Evolutionary conservation across 1,140 invertebrate genomes (phyloP).

Genomic region (Hycleus phaleratus): DNA sequence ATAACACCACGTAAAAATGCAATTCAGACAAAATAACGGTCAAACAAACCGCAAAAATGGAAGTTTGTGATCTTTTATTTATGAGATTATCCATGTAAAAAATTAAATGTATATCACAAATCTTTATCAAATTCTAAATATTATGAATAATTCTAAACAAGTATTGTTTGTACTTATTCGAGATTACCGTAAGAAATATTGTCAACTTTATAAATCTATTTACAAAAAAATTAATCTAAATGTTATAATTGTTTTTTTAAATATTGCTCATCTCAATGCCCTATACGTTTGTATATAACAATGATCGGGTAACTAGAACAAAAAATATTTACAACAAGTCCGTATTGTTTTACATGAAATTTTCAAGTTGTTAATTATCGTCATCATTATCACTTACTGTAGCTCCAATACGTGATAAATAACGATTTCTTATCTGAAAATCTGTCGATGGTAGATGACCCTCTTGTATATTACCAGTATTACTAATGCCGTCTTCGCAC

Average conservation of each 20-base stretch:
- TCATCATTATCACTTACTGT: slow-evolving; percentile 40
- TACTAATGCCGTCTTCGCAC: slow-evolving; percentile 43
- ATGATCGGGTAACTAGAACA: slow-evolving; percentile 41
- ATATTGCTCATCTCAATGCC: slow-evolving; percentile 22
- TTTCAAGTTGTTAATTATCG: neutral
- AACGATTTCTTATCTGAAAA: slow-evolving; percentile 55
- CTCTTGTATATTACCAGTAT: neutral
- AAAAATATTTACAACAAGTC: slow-evolving; percentile 19
- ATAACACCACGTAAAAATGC: too few relatives aligned
- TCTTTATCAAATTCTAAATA: neutral
- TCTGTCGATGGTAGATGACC: slow-evolving; percentile 48
- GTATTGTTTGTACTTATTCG: neutral
- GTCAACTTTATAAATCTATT: too few relatives aligned
- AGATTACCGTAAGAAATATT: neutral
- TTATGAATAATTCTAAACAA: neutral
- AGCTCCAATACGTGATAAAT: slow-evolving; percentile 53
- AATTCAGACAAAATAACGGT: too few relatives aligned
- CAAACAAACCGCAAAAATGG: too few relatives aligned
- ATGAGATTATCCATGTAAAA: too few relatives aligned
- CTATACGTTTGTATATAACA: slow-evolving; percentile 34
- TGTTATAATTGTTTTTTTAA: neutral
- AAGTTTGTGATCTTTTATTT: too few relatives aligned
- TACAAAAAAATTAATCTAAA: neutral
- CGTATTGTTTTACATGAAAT: neutral
- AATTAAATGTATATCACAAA: neutral